A percentile compares a stretch with the other conserved stretches of the same genome.
Evolutionary conservation across 2,888 invertebrate species (phyloP).

Genomic region (Cryptophagus acutangulus): DNA sequence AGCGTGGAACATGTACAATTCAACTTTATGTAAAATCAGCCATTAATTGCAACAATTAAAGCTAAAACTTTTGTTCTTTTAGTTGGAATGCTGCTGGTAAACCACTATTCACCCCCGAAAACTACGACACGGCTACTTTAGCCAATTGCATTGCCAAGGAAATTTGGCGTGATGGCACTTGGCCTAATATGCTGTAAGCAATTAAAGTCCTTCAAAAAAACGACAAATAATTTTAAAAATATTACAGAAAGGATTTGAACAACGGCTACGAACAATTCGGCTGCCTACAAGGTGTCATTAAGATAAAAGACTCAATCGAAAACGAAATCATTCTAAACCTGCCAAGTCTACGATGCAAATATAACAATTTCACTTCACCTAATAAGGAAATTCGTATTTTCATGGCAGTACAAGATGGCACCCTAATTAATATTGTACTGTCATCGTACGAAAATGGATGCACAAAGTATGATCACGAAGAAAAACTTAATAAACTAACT

Average conservation of each 20-base stretch:
- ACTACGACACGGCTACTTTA: slow-evolving; percentile 53
- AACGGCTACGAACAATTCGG: slow-evolving; percentile 62
- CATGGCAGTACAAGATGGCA: slow-evolving; percentile 52
- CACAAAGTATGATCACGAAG: too few relatives aligned
- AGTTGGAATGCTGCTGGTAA: slow-evolving; percentile 56
- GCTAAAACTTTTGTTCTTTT: slow-evolving; percentile 9
- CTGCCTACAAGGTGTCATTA: slow-evolving; percentile 55
- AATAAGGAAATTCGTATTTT: slow-evolving; percentile 36
- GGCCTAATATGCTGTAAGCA: slow-evolving; percentile 56
- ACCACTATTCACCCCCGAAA: slow-evolving; percentile 52
- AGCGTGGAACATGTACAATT: slow-evolving; percentile 51
- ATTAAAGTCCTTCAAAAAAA: background rate
- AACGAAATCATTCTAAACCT: too few relatives aligned
- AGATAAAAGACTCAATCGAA: too few relatives aligned
- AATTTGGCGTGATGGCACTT: slow-evolving; percentile 55
- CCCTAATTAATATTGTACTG: slow-evolving; percentile 53
- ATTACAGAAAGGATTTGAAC: slow-evolving; percentile 35
- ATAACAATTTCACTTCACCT: too few relatives aligned
- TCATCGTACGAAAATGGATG: slow-evolving; percentile 51
- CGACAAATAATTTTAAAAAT: background rate
- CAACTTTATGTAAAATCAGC: slow-evolving; percentile 57
- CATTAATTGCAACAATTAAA: background rate
- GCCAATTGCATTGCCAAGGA: slow-evolving; percentile 55
- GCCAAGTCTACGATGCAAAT: slow-evolving; percentile 30
- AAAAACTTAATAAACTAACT: slow-evolving; percentile 28